A percentile compares a stretch with the other conserved stretches of the same genome.
Evolutionary conservation across 1,140 invertebrate genomes (phyloP).

Genomic region (Zaprionus davidi): DNA sequence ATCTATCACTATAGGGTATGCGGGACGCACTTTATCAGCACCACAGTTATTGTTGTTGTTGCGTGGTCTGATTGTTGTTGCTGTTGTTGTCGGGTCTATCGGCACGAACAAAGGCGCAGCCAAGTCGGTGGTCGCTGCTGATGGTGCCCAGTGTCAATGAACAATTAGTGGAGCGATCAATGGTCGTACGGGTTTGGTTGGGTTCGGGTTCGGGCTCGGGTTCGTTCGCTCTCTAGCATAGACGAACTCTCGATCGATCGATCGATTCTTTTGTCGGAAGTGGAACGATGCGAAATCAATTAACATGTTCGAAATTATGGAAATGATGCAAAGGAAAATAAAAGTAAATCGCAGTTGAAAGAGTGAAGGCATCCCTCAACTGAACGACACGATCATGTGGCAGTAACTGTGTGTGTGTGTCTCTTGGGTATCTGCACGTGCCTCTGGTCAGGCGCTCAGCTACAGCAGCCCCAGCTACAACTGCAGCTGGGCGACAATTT

Average conservation of each 20-base stretch:
- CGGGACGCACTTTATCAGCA: constrained; percentile 53
- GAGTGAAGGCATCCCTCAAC: not conserved
- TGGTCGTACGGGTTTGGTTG: constrained; percentile 61
- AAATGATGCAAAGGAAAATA: constrained; percentile 62
- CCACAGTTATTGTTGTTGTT: constrained; percentile 17
- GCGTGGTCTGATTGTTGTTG: constrained; percentile 11
- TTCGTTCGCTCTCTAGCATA: not conserved
- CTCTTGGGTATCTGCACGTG: constrained; percentile 72
- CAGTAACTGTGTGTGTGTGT: constrained; percentile 10
- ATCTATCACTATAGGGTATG: constrained; percentile 31
- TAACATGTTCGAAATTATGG: constrained; percentile 67
- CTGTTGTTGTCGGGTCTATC: constrained; percentile 51
- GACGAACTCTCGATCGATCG: not conserved
- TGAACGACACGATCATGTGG: constrained; percentile 3
- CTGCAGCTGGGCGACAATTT: constrained; percentile 1
- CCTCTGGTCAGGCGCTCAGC: constrained; percentile 37
- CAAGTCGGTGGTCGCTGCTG: constrained; percentile 23
- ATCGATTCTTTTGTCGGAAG: constrained; percentile 58
- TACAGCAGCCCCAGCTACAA: constrained; percentile 13
- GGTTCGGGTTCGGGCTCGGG: not conserved
- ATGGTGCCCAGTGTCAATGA: constrained; percentile 56
- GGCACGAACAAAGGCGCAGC: constrained; percentile 71
- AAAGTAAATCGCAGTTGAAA: constrained; percentile 42
- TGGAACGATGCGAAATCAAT: constrained; percentile 75
- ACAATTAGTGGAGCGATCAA: constrained; percentile 82